These are phyloP conservation scores for Branchellion lobata DNA, from an alignment of 2,888 invertebrate genomes.

Conservation along the genomic window DNA sequence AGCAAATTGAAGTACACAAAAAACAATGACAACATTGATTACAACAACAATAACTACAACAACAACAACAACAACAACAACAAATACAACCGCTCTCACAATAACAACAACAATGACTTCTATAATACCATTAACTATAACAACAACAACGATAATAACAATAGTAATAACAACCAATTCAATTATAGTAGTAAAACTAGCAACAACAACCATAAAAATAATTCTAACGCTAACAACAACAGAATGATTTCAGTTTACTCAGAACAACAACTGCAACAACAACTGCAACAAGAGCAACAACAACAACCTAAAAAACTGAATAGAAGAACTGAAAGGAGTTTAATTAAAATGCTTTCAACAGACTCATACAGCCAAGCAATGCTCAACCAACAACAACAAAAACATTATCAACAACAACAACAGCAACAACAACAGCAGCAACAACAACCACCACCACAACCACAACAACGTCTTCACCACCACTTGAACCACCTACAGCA, in stretches of 20 bases:
- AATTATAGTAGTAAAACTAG: too few relatives aligned
- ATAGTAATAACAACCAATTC: background rate
- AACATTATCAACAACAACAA: background rate
- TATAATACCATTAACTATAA: background rate
- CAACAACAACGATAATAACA: background rate
- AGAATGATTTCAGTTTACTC: background rate
- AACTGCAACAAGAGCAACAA: background rate
- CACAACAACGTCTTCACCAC: constrained; percentile 7
- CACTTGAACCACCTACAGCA: background rate
- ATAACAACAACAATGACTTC: background rate
- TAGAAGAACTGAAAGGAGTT: background rate
- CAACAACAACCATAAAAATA: background rate
- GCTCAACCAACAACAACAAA: background rate
- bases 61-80: too few relatives aligned
- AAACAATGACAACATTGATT: background rate
- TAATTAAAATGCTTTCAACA: constrained; percentile 2
- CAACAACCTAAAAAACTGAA: background rate
- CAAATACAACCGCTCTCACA: background rate
- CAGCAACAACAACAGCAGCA: background rate
- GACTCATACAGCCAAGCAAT: background rate
- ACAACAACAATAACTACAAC: too few relatives aligned
- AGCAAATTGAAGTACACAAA: background rate
- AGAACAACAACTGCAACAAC: background rate
- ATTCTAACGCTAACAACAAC: background rate
- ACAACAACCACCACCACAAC: background rate